phyloP scores from a whole-genome alignment of 2,113 vertebrate genomes.

The Carollia perspicillata region DNA sequence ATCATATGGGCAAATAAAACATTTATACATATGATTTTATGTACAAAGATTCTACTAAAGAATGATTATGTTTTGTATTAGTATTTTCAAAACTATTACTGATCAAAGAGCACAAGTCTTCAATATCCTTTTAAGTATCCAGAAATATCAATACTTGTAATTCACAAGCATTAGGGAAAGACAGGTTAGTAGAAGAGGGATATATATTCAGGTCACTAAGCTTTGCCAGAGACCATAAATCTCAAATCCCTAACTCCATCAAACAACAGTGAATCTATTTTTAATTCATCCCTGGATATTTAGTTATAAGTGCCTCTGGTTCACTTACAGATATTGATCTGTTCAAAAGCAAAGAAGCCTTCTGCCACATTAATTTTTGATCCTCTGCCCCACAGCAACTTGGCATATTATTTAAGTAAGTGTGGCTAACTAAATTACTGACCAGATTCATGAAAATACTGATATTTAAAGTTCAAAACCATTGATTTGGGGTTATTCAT shows the following conservation, averaged over 20 bases:
- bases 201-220: background rate
- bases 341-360: slow-evolving; percentile 53
- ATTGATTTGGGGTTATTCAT: background rate
- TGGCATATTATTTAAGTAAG: slow-evolving; percentile 52
- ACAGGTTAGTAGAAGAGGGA: background rate
- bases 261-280: slow-evolving; percentile 38
- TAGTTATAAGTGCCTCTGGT: slow-evolving; percentile 20
- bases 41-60: background rate
- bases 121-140: slow-evolving; percentile 8
- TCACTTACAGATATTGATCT: slow-evolving; percentile 58
- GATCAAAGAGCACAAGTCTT: background rate
- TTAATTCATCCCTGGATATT: slow-evolving; percentile 51
- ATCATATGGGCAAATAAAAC: background rate
- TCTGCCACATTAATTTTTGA: slow-evolving; percentile 61
- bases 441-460: background rate
- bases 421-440: background rate
- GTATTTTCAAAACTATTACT: background rate
- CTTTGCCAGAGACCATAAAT: background rate
- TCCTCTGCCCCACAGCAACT: background rate
- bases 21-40: background rate
- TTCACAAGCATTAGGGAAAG: background rate
- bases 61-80: slow-evolving; percentile 13
- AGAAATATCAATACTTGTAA: background rate
- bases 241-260: background rate
- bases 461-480: slow-evolving; percentile 15